Evolutionary conservation across 2,888 invertebrate species (phyloP), one percentile per base, ranked within the genome.

Genomic region (Drosophila quinaria): DNA sequence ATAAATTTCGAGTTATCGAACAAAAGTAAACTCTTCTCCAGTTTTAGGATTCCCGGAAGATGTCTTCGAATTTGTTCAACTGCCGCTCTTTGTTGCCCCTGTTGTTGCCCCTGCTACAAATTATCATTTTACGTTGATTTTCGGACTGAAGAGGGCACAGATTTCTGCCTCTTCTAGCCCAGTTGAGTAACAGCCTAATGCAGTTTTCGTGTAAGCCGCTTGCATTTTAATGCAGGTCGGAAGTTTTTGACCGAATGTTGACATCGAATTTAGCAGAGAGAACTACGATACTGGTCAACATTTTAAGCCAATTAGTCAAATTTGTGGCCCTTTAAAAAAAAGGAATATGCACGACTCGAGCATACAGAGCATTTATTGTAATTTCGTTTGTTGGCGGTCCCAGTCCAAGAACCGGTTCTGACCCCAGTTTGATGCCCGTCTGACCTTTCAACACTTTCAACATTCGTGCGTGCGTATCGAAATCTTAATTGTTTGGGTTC

Each of bases 281-380:
- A 56, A 17, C 13, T 22, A 54, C 39, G 33, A 35, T 19, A 33
- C 39, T 50, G 52, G 44, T 51, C 60, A 46, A 49, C 67, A 70
- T 60, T 74, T 70, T 47, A 10, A 66, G 82, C 66, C 81, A 87
- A 87, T 84, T 87, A 87, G 85, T 87, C 87, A 83, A 87, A 79
- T 87, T 80, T 65, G 47, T 49, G 55, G 39, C 29, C 50, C 65
- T 79, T 25, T 3, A 15, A 39, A 25, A 25, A n/a, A 2, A 19
- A 1, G 25, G 59, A 67, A 60, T 70, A 74, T 78, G 63, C 72
- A 62, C 39, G 58, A 47, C 17, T 15, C 58, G 5, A 46, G 25
- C 51, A 54, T 51, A 33, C 46, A 15, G 37, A 52, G 64, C 22
- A 64, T 69, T 74, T 64, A 58, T 66, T 73, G 50, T 17, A 58